Conservation (phyloP, 2,113 vertebrate genomes). For the Propithecus coquereli region DNA sequence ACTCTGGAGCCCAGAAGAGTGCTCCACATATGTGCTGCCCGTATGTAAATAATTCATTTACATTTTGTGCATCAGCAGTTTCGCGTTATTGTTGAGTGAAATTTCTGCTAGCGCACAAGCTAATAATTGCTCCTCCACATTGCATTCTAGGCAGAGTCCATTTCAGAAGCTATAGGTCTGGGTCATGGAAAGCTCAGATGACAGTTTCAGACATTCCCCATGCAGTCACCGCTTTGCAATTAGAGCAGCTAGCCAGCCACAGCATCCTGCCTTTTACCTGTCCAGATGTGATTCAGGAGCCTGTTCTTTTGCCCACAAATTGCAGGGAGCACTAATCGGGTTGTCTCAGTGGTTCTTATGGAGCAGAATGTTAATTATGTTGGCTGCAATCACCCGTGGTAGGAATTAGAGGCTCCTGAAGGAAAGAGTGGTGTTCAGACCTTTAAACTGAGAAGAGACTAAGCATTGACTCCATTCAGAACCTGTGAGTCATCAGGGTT, state of each 20-base stretch:
- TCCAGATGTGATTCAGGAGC: not conserved
- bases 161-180: not conserved
- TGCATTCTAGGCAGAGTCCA: not conserved
- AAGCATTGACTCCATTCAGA: not conserved
- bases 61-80: not conserved
- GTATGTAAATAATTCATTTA: not conserved
- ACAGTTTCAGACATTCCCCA: not conserved
- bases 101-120: not conserved
- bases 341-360: not conserved
- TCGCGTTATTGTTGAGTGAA: not conserved
- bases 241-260: not conserved
- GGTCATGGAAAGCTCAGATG: not conserved
- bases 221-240: not conserved
- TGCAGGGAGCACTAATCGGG: not conserved
- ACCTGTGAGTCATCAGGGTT: not conserved
- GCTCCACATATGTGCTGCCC: not conserved
- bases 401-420: not conserved
- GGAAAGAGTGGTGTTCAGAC: not conserved
- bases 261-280: not conserved
- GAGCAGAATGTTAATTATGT: not conserved
- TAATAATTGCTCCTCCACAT: not conserved
- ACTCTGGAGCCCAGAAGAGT: not conserved
- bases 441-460: not conserved
- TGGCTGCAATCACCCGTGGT: not conserved
- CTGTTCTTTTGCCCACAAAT: not conserved